Evolutionary conservation across 2,797 vertebrate species (phyloP).

Genomic region (Lycodopsis pacificus): DNA sequence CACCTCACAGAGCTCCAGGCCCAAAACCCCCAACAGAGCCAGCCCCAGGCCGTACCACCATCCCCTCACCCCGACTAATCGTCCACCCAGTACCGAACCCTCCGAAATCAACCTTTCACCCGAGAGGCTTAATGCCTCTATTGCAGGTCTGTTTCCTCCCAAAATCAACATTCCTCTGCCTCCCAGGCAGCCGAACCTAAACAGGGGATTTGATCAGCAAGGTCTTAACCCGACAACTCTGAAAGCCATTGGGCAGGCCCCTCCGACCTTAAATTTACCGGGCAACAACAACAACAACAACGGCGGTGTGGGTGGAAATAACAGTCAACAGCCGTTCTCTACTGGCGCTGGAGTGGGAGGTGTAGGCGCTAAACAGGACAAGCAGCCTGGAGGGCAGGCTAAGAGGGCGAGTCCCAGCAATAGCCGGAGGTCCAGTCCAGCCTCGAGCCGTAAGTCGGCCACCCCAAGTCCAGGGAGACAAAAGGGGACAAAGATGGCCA

Average conservation of each 20-base stretch:
- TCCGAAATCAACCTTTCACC: conserved; percentile 99
- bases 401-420: conserved; percentile 97
- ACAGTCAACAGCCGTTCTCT: conserved; percentile 82
- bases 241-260: conserved; percentile 98
- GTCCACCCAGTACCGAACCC: conserved; percentile 97
- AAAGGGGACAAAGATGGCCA: conserved; percentile 90
- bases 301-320: conserved; percentile 76
- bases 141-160: conserved; percentile 97
- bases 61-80: conserved; percentile 96
- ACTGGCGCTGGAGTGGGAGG: conserved; percentile 85
- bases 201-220: conserved; percentile 97
- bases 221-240: conserved; percentile 98
- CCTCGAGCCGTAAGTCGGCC: conserved; percentile 94
- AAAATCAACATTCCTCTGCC: conserved; percentile 99
- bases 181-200: conserved; percentile 92
- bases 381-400: conserved; percentile 87
- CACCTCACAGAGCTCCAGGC: conserved; percentile 94
- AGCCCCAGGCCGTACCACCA: conserved; percentile 98
- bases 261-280: conserved; percentile 87
- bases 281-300: conserved; percentile 84
- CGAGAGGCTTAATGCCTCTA: conserved; percentile 98
- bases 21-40: conserved; percentile 98
- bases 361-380: conserved; percentile 89
- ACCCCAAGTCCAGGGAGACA: conserved; percentile 96
- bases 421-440: conserved; percentile 95